Percentiles rank a stretch among this genome's conserved stretches.
These are phyloP conservation scores for Euphydryas editha DNA, from an alignment of 2,888 invertebrate genomes.

Conservation along the genomic window DNA sequence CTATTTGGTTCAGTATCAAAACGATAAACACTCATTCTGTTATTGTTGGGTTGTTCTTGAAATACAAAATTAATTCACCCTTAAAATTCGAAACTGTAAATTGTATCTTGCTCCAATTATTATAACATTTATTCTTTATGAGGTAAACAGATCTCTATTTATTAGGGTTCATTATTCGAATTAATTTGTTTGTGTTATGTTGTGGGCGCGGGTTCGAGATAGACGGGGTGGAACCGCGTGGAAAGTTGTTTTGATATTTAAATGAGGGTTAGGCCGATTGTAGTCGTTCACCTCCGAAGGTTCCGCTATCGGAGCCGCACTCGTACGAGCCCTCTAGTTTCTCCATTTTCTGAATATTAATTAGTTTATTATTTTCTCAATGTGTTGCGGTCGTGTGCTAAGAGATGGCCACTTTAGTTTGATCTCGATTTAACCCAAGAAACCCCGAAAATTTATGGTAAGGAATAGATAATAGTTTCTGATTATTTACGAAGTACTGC, in stretches of 20 bases:
- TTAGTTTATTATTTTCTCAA: conserved; percentile 30
- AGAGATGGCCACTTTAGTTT: neutral
- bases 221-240: conserved; percentile 64
- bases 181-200: conserved; percentile 83
- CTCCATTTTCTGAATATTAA: conserved; percentile 47
- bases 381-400: neutral
- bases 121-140: conserved; percentile 81
- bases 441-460: neutral
- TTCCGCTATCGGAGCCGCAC: conserved; percentile 41
- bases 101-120: conserved; percentile 79
- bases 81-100: conserved; percentile 75
- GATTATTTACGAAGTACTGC: neutral
- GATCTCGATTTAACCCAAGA: neutral
- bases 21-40: conserved; percentile 40
- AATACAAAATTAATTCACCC: conserved; percentile 77
- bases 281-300: conserved; percentile 62
- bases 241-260: conserved; percentile 81
- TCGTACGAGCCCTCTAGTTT: conserved; percentile 34
- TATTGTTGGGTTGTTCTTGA: conserved; percentile 62
- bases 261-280: conserved; percentile 79
- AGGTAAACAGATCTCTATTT: conserved; percentile 81
- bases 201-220: conserved; percentile 63
- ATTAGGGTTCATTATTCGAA: conserved; percentile 82
- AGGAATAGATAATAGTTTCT: neutral
- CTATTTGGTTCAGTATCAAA: conserved; percentile 9